Percentiles rank a stretch among this genome's conserved stretches.
Conservation (phyloP, 2,888 invertebrate species). For the Cactoblastis cactorum region DNA sequence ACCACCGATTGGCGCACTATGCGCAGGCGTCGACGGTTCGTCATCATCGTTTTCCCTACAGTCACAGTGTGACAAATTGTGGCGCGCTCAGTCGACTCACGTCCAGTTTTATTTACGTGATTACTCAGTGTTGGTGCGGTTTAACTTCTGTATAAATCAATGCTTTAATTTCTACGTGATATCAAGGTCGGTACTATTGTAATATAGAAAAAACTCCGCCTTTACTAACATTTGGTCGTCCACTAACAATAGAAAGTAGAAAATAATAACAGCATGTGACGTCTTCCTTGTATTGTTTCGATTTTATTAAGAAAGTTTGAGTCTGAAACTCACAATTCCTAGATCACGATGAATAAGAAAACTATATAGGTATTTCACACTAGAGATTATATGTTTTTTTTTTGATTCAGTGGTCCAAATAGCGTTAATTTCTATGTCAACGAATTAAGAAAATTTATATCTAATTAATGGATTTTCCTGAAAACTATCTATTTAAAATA, state of each 20-base stretch:
- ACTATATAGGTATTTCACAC: too few relatives aligned
- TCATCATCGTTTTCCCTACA: conserved; percentile 38
- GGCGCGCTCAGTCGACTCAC: conserved; percentile 30
- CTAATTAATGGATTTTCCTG: too few relatives aligned
- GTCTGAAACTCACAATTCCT: background rate
- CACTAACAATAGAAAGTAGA: conserved; percentile 25
- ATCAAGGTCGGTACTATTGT: conserved; percentile 29
- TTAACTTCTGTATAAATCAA: conserved; percentile 10
- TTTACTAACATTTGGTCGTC: conserved; percentile 41
- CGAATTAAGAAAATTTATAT: too few relatives aligned
- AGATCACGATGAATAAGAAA: too few relatives aligned
- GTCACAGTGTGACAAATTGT: conserved; percentile 36
- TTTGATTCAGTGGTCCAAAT: too few relatives aligned
- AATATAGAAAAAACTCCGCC: conserved; percentile 15
- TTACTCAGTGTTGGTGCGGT: conserved; percentile 13
- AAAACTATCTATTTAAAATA: too few relatives aligned
- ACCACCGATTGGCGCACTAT: conserved; percentile 20
- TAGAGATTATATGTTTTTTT: too few relatives aligned
- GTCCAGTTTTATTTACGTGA: conserved; percentile 24
- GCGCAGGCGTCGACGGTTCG: conserved; percentile 40
- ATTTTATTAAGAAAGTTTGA: background rate
- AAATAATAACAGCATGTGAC: background rate
- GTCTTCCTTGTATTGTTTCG: background rate
- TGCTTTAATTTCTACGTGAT: conserved; percentile 13
- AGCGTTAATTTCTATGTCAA: too few relatives aligned